Conservation (phyloP, 2,888 invertebrate species). For the Idaea aversata region DNA sequence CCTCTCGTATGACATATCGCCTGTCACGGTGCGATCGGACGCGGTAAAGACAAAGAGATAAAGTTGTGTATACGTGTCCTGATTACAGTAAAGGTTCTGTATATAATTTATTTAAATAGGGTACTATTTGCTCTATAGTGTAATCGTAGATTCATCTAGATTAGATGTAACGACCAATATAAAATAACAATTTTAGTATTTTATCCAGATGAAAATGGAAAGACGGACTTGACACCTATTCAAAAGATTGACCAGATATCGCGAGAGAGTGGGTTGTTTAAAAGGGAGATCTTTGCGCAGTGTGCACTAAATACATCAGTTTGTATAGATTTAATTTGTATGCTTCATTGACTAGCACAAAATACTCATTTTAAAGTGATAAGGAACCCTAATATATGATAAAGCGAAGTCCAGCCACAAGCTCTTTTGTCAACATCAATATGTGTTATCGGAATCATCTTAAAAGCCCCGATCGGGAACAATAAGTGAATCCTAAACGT, state of each 20-base stretch:
- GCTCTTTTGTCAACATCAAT: constrained; percentile 75
- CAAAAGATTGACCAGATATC: too few relatives aligned
- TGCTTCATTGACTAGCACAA: too few relatives aligned
- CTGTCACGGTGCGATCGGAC: constrained; percentile 44
- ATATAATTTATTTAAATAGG: constrained; percentile 1
- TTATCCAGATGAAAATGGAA: too few relatives aligned
- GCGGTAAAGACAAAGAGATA: constrained; percentile 53
- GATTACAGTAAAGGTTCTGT: constrained; percentile 27
- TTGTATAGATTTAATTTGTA: too few relatives aligned
- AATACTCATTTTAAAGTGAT: not conserved
- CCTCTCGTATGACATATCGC: constrained; percentile 44
- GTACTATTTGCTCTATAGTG: too few relatives aligned
- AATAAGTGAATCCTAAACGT: constrained; percentile 77
- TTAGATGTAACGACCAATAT: too few relatives aligned
- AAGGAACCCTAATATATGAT: constrained; percentile 59
- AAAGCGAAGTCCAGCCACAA: constrained; percentile 55
- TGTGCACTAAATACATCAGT: too few relatives aligned
- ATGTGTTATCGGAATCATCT: constrained; percentile 64
- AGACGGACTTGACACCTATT: too few relatives aligned
- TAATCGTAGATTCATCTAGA: too few relatives aligned
- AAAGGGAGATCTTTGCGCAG: too few relatives aligned
- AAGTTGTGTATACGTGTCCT: constrained; percentile 13
- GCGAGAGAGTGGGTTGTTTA: too few relatives aligned
- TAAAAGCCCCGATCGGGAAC: constrained; percentile 69
- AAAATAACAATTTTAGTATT: too few relatives aligned